phyloP scores from a whole-genome alignment of 2,888 invertebrate species.

The Ctenicera cuprea region DNA sequence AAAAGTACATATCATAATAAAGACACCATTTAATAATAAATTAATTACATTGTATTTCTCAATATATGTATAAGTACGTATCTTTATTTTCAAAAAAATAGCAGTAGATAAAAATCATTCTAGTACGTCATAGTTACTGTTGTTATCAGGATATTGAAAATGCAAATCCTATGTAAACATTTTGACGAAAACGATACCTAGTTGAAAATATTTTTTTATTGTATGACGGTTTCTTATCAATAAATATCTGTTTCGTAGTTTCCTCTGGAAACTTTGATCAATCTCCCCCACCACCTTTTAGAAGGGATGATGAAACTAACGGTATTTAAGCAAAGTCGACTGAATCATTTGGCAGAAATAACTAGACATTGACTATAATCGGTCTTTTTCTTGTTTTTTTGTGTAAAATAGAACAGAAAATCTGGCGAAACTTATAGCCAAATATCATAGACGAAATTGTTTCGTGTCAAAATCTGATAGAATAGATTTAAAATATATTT shows the following conservation, averaged over 20 bases:
- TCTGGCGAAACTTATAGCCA: constrained; percentile 74
- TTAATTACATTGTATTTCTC: too few relatives aligned
- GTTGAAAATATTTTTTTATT: too few relatives aligned
- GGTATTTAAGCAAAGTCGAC: constrained; percentile 16
- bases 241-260: constrained; percentile 25
- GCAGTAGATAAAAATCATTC: too few relatives aligned
- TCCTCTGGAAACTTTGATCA: constrained; percentile 28
- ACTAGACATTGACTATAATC: not conserved
- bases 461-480: constrained; percentile 72
- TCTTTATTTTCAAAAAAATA: too few relatives aligned
- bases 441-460: constrained; percentile 75
- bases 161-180: too few relatives aligned
- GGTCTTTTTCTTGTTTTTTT: not conserved
- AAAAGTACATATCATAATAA: too few relatives aligned
- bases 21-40: too few relatives aligned
- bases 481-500: constrained; percentile 68
- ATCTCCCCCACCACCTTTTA: constrained; percentile 63
- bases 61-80: too few relatives aligned
- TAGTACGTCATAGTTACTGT: too few relatives aligned
- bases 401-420: constrained; percentile 48
- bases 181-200: too few relatives aligned
- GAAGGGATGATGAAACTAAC: constrained; percentile 28
- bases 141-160: too few relatives aligned
- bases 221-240: not conserved
- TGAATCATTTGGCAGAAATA: not conserved